Evolutionary conservation across 1,140 invertebrate species (phyloP), one percentile per base, ranked within the genome.

Genomic region (Drosophila santomea): DNA sequence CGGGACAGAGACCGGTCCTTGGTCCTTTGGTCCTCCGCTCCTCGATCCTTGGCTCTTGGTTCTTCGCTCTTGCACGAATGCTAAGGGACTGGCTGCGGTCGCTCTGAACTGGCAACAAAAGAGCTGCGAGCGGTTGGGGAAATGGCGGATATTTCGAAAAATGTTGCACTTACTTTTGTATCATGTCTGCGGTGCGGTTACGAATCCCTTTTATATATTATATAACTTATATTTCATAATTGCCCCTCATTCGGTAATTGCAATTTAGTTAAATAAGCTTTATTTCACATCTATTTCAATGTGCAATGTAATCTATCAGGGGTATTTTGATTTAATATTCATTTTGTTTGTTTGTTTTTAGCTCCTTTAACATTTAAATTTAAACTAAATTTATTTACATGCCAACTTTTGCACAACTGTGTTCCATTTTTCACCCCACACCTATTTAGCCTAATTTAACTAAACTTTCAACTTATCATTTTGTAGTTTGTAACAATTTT

Each of bases 221-320:
- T 41, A 86, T 50, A 15, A 32, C 44, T 54, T 43, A 59, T 67
- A 59, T 69, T 62, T 89, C 61, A 61, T 38, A 86, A 81, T 67
- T 72, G 74, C 66, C 69, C 62, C 48, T 48, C 52, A 39, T 36
- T 74, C 38, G 52, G 56, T 80, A 82, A 88, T 89, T 83, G 67
- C 80, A 80, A 88, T 88, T 88, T 88, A 88, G 28, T 89, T 78
- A 71, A 71, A 20, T 20, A 20, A 86, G 66, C 74, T 78, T 58
- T 44, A 63, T 67, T 56, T 75, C 15, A 51, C 66, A 62, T 66
- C 63, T 4, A 4, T 25, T 25, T 25, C 23, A 25, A 25, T 63
- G 36, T 1, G 7, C 7, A 32, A 8, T 7, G 28, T 7, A 7
- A 7, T 6, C 7, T 28, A 28, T 28, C 28, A 28, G 28, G 6